A percentile compares a stretch with the other conserved stretches of the same genome.
Conservation (phyloP, 92 coral and sea anemone species). For the Umimayanthus chanpuru region DNA sequence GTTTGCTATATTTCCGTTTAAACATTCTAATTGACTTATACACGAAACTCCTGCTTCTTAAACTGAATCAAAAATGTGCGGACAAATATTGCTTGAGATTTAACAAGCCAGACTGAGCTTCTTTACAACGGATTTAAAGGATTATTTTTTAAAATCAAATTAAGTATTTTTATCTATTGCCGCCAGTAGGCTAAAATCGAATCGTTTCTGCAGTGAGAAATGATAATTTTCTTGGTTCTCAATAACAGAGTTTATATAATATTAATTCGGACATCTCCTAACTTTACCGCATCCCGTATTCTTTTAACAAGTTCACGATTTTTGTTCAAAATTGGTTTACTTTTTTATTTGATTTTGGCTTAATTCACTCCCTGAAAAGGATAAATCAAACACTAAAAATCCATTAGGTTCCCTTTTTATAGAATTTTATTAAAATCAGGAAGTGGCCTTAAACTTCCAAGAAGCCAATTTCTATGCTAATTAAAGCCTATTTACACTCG, state of each 20-base stretch:
- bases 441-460: slow-evolving; percentile 45
- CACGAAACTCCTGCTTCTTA: background rate
- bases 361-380: slow-evolving; percentile 77
- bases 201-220: background rate
- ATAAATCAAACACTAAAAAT: slow-evolving; percentile 60
- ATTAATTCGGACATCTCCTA: slow-evolving; percentile 3
- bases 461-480: slow-evolving; percentile 94
- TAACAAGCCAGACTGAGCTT: background rate
- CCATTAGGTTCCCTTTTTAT: slow-evolving; percentile 75
- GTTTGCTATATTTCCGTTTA: background rate
- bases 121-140: background rate
- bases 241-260: slow-evolving; percentile 1
- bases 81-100: background rate
- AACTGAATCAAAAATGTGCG: background rate
- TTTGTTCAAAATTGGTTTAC: slow-evolving; percentile 47
- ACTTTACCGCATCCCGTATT: background rate
- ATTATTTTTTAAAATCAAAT: slow-evolving; percentile 1
- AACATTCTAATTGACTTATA: background rate
- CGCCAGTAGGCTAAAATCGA: background rate
- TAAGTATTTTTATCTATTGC: background rate
- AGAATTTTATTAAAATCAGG: slow-evolving; percentile 74
- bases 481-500: slow-evolving; percentile 72
- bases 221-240: slow-evolving; percentile 8
- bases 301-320: slow-evolving; percentile 30
- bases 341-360: slow-evolving; percentile 50